phyloP scores from a whole-genome alignment of 2,888 invertebrate species.

The Nephrotoma guestfalica region DNA sequence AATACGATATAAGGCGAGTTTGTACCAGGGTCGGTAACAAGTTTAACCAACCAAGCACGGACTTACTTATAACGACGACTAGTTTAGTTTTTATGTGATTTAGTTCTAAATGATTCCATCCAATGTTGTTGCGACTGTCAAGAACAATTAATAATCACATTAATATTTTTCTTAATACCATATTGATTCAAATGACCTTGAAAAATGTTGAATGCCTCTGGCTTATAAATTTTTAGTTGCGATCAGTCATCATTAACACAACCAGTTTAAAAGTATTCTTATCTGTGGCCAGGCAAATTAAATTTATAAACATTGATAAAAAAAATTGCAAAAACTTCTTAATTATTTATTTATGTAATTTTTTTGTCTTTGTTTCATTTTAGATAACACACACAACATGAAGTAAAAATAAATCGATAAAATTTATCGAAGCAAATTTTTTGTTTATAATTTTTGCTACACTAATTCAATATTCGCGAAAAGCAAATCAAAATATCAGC shows the following conservation, averaged over 20 bases:
- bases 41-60: no score
- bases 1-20: no score
- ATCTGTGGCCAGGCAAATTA: background rate
- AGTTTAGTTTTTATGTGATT: no score
- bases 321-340: background rate
- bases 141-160: no score
- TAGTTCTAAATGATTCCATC: no score
- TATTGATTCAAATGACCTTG: no score
- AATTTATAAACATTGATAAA: background rate
- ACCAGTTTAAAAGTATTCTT: background rate
- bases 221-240: background rate
- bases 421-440: background rate
- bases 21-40: no score
- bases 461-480: background rate
- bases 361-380: background rate
- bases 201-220: background rate
- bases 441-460: background rate
- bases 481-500: background rate
- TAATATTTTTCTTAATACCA: no score
- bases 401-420: background rate
- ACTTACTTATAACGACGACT: no score
- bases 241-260: background rate
- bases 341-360: background rate
- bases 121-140: no score
- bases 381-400: background rate